Evolutionary conservation across 2,888 invertebrate species (phyloP).

Genomic region (Alsophila aescularia): DNA sequence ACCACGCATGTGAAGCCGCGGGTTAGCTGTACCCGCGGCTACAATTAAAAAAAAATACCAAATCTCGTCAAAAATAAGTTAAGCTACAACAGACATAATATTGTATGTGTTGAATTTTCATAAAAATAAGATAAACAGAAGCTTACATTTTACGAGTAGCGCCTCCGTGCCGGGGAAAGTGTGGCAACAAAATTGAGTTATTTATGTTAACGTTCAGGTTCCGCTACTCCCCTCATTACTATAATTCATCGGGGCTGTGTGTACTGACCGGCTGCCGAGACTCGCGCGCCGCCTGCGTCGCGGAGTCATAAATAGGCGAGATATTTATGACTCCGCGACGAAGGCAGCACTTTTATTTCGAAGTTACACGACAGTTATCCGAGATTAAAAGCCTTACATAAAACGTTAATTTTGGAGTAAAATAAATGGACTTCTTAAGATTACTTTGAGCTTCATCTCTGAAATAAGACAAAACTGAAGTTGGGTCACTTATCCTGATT

Average conservation of each 20-base stretch:
- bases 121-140: neutral
- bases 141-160: slow-evolving; percentile 4
- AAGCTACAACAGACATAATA: too few relatives aligned
- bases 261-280: neutral
- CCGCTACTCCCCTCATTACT: slow-evolving; percentile 6
- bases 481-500: neutral
- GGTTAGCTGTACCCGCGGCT: too few relatives aligned
- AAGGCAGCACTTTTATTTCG: too few relatives aligned
- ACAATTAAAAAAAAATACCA: too few relatives aligned
- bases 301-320: neutral
- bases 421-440: neutral
- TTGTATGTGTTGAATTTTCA: too few relatives aligned
- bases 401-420: neutral
- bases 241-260: neutral
- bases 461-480: neutral
- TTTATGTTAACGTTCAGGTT: slow-evolving; percentile 17
- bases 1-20: too few relatives aligned
- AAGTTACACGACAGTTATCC: neutral
- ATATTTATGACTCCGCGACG: too few relatives aligned
- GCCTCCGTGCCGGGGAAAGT: neutral
- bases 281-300: neutral
- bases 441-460: neutral
- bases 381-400: neutral
- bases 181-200: slow-evolving; percentile 5
- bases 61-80: too few relatives aligned